These are phyloP conservation scores for Andrena cerasifolii DNA, from an alignment of 1,140 invertebrate species.

Conservation along the genomic window DNA sequence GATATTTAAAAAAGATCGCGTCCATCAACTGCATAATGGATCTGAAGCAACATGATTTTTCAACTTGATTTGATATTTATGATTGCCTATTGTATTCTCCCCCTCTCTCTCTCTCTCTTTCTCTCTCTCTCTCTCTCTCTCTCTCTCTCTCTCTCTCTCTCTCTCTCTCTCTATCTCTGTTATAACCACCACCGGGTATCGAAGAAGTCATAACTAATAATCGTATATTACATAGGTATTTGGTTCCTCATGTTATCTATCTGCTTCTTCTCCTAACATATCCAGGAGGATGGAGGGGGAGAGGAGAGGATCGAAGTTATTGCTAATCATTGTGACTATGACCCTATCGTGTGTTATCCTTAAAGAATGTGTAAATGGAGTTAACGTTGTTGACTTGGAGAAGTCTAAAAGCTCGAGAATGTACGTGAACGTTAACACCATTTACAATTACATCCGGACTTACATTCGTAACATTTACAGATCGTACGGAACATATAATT, in stretches of 20 bases:
- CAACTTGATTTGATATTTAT: slow-evolving; percentile 23
- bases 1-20: neutral
- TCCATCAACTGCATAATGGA: neutral
- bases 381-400: slow-evolving; percentile 11
- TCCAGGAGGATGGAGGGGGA: slow-evolving; percentile 76
- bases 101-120: too few relatives aligned
- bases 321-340: slow-evolving; percentile 63
- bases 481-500: neutral
- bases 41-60: slow-evolving; percentile 50
- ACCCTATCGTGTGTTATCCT: slow-evolving; percentile 53
- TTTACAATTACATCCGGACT: neutral
- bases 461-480: neutral
- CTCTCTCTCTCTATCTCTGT: too few relatives aligned
- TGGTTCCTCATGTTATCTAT: slow-evolving; percentile 60
- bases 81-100: slow-evolving; percentile 73
- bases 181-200: slow-evolving; percentile 68
- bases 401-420: neutral
- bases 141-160: too few relatives aligned
- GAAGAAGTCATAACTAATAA: slow-evolving; percentile 24
- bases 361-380: slow-evolving; percentile 30
- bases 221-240: slow-evolving; percentile 35
- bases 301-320: slow-evolving; percentile 69
- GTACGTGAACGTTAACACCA: neutral
- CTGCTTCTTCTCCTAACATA: slow-evolving; percentile 66
- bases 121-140: too few relatives aligned